These are phyloP conservation scores for Pediacus dermestoides DNA, from an alignment of 2,888 invertebrate species.

Conservation along the genomic window DNA sequence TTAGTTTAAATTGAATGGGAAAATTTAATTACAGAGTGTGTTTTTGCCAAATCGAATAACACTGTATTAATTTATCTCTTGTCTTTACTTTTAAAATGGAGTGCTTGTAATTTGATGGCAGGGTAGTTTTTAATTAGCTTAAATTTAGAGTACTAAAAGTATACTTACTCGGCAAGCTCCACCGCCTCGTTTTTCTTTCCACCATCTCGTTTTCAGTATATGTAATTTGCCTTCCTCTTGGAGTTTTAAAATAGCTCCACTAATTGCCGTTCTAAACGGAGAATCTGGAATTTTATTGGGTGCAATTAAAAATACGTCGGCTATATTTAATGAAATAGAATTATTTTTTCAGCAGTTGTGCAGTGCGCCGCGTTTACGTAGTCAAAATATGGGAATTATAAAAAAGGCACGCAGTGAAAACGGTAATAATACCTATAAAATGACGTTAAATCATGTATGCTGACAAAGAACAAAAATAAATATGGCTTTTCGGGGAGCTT, in stretches of 20 bases:
- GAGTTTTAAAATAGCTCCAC: constrained; percentile 88
- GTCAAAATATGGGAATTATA: too few species aligned
- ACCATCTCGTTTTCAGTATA: constrained; percentile 94
- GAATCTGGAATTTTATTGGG: constrained; percentile 63
- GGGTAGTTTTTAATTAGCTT: constrained; percentile 6
- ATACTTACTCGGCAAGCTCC: constrained; percentile 74
- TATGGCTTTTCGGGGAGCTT: too few species aligned
- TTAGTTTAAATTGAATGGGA: too few species aligned
- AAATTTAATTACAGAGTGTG: too few species aligned
- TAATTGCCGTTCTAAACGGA: constrained; percentile 89
- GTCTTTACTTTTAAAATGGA: neutral
- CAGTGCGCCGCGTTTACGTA: too few species aligned
- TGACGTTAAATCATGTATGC: too few species aligned
- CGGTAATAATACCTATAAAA: too few species aligned
- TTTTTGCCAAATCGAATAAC: too few species aligned
- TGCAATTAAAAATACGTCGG: constrained; percentile 11
- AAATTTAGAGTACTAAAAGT: constrained; percentile 7
- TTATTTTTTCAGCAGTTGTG: too few species aligned
- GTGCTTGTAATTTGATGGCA: constrained; percentile 4
- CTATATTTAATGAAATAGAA: constrained; percentile 4
- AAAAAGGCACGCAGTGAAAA: too few species aligned
- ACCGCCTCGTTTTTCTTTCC: constrained; percentile 91
- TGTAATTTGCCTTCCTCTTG: constrained; percentile 94
- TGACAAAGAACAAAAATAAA: too few species aligned
- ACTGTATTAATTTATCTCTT: neutral